A percentile compares a stretch with the other conserved stretches of the same genome.
phyloP scores from a whole-genome alignment of 2,113 vertebrate genomes.

The Holacanthus passer region DNA sequence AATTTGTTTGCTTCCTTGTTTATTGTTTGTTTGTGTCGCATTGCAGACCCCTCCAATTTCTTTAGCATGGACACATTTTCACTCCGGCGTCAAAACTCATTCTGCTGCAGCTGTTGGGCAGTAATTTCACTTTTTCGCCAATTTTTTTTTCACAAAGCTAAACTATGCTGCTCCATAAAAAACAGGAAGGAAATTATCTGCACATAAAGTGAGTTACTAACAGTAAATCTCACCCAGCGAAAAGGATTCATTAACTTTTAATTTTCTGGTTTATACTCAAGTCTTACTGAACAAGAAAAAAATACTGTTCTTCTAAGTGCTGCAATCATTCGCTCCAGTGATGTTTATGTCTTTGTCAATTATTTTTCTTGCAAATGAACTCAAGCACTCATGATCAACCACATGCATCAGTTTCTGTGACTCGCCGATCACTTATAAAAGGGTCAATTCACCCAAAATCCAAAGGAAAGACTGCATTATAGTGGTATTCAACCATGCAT shows the following conservation, averaged over 20 bases:
- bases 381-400: neutral
- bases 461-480: neutral
- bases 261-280: neutral
- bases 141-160: slow-evolving; percentile 10
- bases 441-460: neutral
- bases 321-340: slow-evolving; percentile 3
- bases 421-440: neutral
- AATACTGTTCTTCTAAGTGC: slow-evolving; percentile 1
- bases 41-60: slow-evolving; percentile 71
- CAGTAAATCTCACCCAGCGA: slow-evolving; percentile 1
- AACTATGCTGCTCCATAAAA: slow-evolving; percentile 16
- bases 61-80: slow-evolving; percentile 76
- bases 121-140: slow-evolving; percentile 63
- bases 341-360: neutral
- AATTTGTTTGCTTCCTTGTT: slow-evolving; percentile 72
- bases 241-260: slow-evolving; percentile 21
- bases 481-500: neutral
- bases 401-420: neutral
- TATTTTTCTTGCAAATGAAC: neutral
- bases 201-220: slow-evolving; percentile 14
- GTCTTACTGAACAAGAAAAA: neutral
- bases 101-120: slow-evolving; percentile 69
- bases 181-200: slow-evolving; percentile 26
- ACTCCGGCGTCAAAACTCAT: slow-evolving; percentile 59
- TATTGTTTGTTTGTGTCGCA: slow-evolving; percentile 78